phyloP scores from a whole-genome alignment of 2,797 vertebrate genomes.

The Mycteria americana region DNA sequence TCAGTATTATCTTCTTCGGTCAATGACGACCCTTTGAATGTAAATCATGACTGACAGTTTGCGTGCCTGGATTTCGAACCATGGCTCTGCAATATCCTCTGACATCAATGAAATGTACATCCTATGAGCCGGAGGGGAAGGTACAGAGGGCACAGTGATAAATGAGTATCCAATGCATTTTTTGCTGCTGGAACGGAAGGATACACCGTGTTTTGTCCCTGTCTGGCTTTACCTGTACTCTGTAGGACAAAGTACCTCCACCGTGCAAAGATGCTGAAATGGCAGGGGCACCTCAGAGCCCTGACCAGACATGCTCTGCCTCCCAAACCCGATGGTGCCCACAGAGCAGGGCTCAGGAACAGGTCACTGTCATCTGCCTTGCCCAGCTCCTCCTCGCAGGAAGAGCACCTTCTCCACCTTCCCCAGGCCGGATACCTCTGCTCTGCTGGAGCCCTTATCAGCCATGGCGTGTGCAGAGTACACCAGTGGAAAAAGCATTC shows the following conservation, averaged over 20 bases:
- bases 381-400: neutral
- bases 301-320: neutral
- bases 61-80: neutral
- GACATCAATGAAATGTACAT: neutral
- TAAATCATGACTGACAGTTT: neutral
- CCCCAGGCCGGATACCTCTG: neutral
- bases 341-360: neutral
- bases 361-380: neutral
- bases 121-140: neutral
- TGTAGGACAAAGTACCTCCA: neutral
- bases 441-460: neutral
- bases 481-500: neutral
- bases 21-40: neutral
- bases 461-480: rapidly evolving
- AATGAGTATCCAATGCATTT: neutral
- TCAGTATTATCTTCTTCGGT: neutral
- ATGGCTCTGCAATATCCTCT: neutral
- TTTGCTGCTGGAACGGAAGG: neutral
- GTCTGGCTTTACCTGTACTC: neutral
- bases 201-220: neutral
- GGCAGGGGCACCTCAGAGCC: neutral
- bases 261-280: neutral
- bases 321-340: neutral
- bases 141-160: neutral
- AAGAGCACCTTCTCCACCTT: neutral